phyloP scores from a whole-genome alignment of 2,797 vertebrate genomes.

The Varecia variegata region DNA sequence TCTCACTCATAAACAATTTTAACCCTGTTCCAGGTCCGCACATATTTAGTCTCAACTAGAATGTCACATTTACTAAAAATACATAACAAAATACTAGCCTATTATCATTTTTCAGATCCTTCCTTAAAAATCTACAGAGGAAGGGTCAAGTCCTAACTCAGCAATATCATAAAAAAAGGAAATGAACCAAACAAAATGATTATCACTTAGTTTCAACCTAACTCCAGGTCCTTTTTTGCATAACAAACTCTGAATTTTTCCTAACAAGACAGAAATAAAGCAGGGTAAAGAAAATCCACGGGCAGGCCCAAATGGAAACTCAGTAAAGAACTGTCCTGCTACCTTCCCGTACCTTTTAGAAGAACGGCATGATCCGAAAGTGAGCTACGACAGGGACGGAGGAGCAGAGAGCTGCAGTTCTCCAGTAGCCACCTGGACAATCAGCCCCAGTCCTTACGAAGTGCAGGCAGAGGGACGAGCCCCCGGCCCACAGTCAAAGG shows the following conservation, averaged over 20 bases:
- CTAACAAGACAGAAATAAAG: slow-evolving; percentile 8
- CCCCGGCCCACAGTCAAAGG: neutral
- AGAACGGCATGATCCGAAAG: neutral
- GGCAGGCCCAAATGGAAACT: neutral
- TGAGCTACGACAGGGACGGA: neutral
- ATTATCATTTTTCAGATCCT: slow-evolving; percentile 48
- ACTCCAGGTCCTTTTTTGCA: neutral
- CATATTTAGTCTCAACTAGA: slow-evolving; percentile 56
- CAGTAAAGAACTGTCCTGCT: neutral
- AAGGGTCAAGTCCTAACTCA: slow-evolving; percentile 6
- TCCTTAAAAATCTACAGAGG: slow-evolving; percentile 47
- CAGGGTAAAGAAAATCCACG: neutral
- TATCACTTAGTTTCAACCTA: neutral
- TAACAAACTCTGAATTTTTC: neutral
- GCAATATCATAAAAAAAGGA: neutral
- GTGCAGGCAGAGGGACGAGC: neutral
- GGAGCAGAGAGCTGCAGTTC: neutral
- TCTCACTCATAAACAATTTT: slow-evolving; percentile 76
- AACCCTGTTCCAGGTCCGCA: slow-evolving; percentile 60
- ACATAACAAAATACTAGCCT: slow-evolving; percentile 50
- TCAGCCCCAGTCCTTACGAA: neutral
- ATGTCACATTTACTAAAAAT: slow-evolving; percentile 74
- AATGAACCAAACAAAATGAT: neutral
- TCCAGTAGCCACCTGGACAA: neutral
- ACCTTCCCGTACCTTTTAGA: neutral